Conservation (phyloP, 2,113 vertebrate species). For the Chaetodon trifascialis region DNA sequence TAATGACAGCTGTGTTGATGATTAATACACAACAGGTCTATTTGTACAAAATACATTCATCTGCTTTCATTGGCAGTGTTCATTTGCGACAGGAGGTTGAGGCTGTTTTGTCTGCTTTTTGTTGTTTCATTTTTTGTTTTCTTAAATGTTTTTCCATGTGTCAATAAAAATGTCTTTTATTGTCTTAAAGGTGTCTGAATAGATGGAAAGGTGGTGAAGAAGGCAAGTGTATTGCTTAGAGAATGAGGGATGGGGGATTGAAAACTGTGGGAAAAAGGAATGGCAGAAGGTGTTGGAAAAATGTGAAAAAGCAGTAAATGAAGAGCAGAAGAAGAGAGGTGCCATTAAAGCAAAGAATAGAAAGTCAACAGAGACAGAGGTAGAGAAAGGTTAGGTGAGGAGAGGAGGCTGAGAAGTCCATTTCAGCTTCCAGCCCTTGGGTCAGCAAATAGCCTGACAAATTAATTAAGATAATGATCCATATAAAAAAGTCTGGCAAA, state of each 20-base stretch:
- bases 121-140: neutral
- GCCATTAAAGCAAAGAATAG: neutral
- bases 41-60: neutral
- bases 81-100: neutral
- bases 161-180: constrained; percentile 27
- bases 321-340: neutral
- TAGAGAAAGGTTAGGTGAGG: constrained; percentile 27
- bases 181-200: neutral
- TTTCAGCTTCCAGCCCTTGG: constrained; percentile 48
- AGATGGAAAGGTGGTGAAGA: neutral
- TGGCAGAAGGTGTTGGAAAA: neutral
- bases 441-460: constrained; percentile 62
- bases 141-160: constrained; percentile 26
- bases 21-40: neutral
- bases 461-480: constrained; percentile 80
- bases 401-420: constrained; percentile 20
- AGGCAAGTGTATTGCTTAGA: neutral
- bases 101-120: constrained; percentile 11
- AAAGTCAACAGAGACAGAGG: constrained; percentile 7
- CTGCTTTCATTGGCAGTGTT: constrained; percentile 13
- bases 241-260: no score
- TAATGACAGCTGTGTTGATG: neutral
- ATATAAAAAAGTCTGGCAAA: constrained; percentile 50
- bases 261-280: neutral
- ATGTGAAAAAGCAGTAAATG: neutral